Evolutionary conservation across 2,888 invertebrate genomes (phyloP), one percentile per base, ranked within the genome.

Genomic region (Sericinus montela): DNA sequence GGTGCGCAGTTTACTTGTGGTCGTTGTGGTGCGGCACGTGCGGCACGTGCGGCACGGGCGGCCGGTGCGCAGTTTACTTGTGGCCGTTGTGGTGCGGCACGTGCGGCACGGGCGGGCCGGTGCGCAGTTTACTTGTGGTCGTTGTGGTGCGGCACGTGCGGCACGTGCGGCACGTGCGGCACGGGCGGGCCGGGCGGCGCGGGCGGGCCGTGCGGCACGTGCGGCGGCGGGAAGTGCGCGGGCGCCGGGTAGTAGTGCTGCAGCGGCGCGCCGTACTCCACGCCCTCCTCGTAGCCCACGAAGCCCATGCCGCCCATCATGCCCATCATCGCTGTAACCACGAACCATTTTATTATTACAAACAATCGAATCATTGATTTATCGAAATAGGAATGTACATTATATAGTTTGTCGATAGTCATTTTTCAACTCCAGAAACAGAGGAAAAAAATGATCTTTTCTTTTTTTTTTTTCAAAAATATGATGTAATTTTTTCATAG

Each of bases 241-340:
- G 57, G 51, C 57, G 58, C 41, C 43, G 56, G 48, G 54, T 56
- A 42, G 60, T 60, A 65, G 60, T 62, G 72, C 63, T 70, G 79
- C 44, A 67, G 67, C 55, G 62, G 54, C 53, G 72, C 62, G 44
- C 65, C 69, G 67, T 75, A 83, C 66, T 82, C 81, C 47, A 75
- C 67, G 28, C 75, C 68, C 51, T 85, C 83, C 47, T 83, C 80
- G 74, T 84, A 80, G 42, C 72, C 71, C 59, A 83, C 64, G 73
- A 84, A 87, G 28, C 80, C 70, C 79, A 85, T 75, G 35, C 79
- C 79, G 15, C 80, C 69, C 80, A 87, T 79, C 82, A 87, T 82
- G 46, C 84, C 78, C 81, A 86, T 77, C 85, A 86, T 83, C 0
- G 62, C 86, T 84, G 75, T 1, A 19, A 19, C 5, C 3, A 2